These are phyloP conservation scores for Microcebus tavaratra DNA, from an alignment of 2,113 vertebrate species.

Conservation along the genomic window DNA sequence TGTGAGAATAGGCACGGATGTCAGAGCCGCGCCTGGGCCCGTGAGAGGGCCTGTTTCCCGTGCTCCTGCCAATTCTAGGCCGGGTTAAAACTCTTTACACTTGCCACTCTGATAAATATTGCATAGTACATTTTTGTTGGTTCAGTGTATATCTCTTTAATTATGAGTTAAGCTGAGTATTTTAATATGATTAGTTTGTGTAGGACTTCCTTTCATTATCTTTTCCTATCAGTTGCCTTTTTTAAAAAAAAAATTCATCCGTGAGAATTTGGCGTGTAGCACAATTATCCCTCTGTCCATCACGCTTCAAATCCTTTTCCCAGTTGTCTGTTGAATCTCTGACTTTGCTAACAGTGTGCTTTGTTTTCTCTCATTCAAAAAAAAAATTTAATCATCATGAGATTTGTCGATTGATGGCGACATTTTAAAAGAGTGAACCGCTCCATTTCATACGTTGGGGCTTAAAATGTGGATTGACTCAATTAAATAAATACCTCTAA, in stretches of 20 bases:
- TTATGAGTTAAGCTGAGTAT: neutral
- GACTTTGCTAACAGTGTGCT: neutral
- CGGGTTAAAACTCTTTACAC: constrained; percentile 11
- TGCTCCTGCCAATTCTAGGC: neutral
- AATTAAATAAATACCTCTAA: neutral
- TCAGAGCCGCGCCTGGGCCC: neutral
- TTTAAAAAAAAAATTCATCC: neutral
- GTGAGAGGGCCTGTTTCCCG: neutral
- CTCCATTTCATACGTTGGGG: neutral
- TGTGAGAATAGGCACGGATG: neutral
- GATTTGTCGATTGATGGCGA: neutral
- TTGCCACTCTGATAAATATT: constrained; percentile 56
- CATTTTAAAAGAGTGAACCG: neutral
- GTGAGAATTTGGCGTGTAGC: neutral
- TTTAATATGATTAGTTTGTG: constrained; percentile 29
- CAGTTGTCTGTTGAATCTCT: neutral
- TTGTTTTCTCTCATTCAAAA: neutral
- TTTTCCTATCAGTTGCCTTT: neutral
- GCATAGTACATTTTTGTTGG: neutral
- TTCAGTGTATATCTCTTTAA: constrained; percentile 46
- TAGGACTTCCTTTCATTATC: neutral
- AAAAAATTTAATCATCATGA: constrained; percentile 9
- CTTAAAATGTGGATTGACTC: neutral
- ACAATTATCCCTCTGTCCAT: neutral
- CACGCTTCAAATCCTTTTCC: neutral